Conservation (phyloP, 2,797 vertebrate genomes). For the Sebastes steindachneri region DNA sequence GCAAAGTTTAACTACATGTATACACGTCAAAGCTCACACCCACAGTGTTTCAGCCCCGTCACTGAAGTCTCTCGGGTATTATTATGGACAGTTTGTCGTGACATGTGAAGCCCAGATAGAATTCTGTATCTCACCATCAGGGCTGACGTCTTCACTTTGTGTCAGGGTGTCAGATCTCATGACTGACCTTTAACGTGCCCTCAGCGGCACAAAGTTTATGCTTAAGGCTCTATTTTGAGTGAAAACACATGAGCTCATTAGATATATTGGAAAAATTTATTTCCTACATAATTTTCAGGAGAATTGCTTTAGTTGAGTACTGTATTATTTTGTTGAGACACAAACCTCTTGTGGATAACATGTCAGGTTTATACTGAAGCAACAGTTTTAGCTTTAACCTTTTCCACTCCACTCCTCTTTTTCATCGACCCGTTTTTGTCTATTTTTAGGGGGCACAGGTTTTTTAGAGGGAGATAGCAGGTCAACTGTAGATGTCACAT, state of each 20-base stretch:
- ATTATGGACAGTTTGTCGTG: neutral
- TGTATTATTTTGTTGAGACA: neutral
- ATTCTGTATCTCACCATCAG: neutral
- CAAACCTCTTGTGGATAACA: neutral
- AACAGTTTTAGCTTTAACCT: neutral
- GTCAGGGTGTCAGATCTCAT: neutral
- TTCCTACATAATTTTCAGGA: neutral
- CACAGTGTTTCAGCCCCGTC: neutral
- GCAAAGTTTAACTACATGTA: slow-evolving; percentile 4
- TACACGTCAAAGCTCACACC: neutral
- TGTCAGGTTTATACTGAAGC: neutral
- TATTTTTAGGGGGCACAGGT: no score
- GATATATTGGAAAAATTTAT: neutral
- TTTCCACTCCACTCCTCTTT: no score
- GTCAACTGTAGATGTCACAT: no score
- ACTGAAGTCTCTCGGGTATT: neutral
- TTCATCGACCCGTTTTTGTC: no score
- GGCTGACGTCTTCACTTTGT: neutral
- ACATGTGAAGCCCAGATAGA: slow-evolving; percentile 7
- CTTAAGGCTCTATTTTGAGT: neutral
- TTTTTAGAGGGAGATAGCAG: no score
- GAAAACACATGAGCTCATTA: neutral
- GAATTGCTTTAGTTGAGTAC: neutral
- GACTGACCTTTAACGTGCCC: slow-evolving; percentile 19
- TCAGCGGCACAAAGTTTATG: neutral